Base-by-base conservation (phyloP, 1,140 invertebrate genomes). In the Drosophila rufa region DNA sequence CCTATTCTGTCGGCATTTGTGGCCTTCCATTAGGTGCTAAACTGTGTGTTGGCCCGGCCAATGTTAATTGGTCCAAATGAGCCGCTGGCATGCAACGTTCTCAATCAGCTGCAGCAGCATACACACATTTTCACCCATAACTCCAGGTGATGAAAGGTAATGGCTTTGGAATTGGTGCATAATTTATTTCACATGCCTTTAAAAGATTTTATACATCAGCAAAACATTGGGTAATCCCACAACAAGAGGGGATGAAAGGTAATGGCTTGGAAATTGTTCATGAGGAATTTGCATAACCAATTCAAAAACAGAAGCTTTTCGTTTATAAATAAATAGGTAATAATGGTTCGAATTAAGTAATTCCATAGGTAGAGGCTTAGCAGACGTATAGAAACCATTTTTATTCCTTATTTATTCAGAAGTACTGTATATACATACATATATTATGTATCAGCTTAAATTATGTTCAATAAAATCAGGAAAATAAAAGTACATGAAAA, bases 21-120 rank as follows among this genome's bases (percentile, higher is more conserved):
- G 57, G 61, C 45, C 48, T 83, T 64, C 59, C 22, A 65, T 87
- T 67, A 75, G 85, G 80, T 90, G 84, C 58, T 90, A 90, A 87
- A 78, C 47, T 70, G 77, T 71, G 53, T 56, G 53, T 56, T 64
- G 76, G 17, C 59, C 65, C 73, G 69, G 65, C 58, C 53, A 75
- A 71, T 77, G 64, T 47, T 70, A 55, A 56, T 70, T 68, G 74
- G 68, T 47, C 46, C 60, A 70, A 83, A 80, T 62, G 65, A 42
- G 38, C 30, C 30, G 19, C 50, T 45, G 55, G 74, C 84, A 86
- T 83, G 84, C 83, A 76, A 87, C 38, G 64, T 27, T 64, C 48
- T 50, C 48, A 56, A 43, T 48, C 73, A 53, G 55, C 30, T 38
- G 68, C 70, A 43, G 8, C n/a, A 22, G 38, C 55, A n/a, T 36